These are phyloP conservation scores for Xylocopa sonorina DNA, from an alignment of 1,140 invertebrate species.

Conservation along the genomic window DNA sequence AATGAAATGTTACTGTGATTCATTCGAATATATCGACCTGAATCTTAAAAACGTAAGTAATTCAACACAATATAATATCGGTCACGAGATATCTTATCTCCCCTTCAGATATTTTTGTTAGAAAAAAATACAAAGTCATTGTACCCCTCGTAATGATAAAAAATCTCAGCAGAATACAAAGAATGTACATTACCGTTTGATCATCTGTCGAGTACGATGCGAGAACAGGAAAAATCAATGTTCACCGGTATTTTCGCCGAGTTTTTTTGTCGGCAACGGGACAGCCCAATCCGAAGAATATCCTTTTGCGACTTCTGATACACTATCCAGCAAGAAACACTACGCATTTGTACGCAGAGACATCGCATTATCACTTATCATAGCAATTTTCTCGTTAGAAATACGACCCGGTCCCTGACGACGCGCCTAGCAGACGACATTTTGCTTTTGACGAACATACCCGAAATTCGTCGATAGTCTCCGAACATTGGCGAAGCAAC, in stretches of 20 bases:
- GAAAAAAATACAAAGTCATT: neutral
- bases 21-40: neutral
- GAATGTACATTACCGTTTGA: constrained; percentile 51
- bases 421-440: constrained; percentile 78
- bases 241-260: constrained; percentile 61
- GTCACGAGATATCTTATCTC: neutral
- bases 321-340: constrained; percentile 39
- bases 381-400: constrained; percentile 69
- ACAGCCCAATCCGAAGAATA: constrained; percentile 33
- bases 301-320: constrained; percentile 17
- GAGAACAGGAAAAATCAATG: constrained; percentile 75
- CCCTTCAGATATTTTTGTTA: neutral
- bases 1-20: constrained; percentile 13
- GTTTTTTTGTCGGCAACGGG: constrained; percentile 9
- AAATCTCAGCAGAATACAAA: neutral
- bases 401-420: constrained; percentile 73
- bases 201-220: constrained; percentile 64
- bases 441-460: constrained; percentile 66
- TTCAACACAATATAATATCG: neutral
- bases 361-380: constrained; percentile 68
- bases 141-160: neutral
- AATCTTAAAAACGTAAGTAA: neutral
- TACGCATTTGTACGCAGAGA: constrained; percentile 24
- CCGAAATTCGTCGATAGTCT: constrained; percentile 53
- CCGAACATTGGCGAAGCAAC: constrained; percentile 43